phyloP scores from a whole-genome alignment of 2,113 vertebrate species.

The Gallinago undulata region DNA sequence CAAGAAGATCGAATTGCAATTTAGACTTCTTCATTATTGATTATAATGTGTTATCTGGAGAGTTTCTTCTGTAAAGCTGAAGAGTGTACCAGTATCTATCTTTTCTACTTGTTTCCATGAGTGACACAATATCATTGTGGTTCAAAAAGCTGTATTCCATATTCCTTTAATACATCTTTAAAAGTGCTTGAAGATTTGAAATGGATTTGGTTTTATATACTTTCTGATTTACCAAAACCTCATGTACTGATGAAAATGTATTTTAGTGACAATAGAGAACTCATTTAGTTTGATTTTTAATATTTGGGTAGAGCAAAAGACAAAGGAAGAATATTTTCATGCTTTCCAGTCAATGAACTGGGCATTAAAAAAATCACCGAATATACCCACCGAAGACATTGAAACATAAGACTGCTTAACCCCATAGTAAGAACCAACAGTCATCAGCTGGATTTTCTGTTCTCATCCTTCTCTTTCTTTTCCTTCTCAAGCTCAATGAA shows the following conservation, averaged over 20 bases:
- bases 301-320: neutral
- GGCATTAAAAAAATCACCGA: neutral
- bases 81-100: neutral
- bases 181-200: neutral
- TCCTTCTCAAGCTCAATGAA: neutral
- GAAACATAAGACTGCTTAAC: neutral
- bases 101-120: neutral
- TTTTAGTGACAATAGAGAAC: neutral
- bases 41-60: constrained; percentile 12
- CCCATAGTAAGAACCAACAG: neutral
- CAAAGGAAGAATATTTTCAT: neutral
- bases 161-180: neutral
- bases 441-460: neutral
- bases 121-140: neutral
- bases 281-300: neutral
- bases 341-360: neutral
- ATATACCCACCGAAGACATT: neutral
- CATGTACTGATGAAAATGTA: neutral
- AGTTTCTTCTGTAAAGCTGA: neutral
- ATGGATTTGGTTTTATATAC: neutral
- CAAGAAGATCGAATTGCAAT: neutral
- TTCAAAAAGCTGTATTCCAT: neutral
- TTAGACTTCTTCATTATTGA: constrained; percentile 10
- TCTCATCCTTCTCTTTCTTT: neutral
- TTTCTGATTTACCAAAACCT: neutral